A percentile compares a stretch with the other conserved stretches of the same genome.
Conservation (phyloP, 2,113 vertebrate genomes). For the Chloropsis cyanopogon region DNA sequence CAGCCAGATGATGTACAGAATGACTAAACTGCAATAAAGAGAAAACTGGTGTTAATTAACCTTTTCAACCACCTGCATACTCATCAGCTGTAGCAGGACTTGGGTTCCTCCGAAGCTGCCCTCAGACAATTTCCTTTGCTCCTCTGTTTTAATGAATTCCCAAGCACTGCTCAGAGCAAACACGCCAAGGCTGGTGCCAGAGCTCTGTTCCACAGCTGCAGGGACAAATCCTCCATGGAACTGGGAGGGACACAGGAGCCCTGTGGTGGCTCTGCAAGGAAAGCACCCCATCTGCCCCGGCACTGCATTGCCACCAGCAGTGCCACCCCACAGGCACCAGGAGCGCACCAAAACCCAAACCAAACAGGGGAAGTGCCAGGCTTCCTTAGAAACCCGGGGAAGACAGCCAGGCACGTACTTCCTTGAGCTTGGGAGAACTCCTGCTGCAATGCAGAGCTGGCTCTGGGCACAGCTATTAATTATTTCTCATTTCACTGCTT, state of each 20-base stretch:
- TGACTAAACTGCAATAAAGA: not conserved
- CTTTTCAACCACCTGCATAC: not conserved
- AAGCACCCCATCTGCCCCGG: rapidly evolving
- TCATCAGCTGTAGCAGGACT: not conserved
- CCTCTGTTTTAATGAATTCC: not conserved
- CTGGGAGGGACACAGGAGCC: not conserved
- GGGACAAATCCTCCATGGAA: rapidly evolving
- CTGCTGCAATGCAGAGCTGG: constrained; percentile 39
- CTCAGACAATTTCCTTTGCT: not conserved
- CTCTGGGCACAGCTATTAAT: not conserved
- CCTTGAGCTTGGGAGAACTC: not conserved
- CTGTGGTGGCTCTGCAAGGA: not conserved
- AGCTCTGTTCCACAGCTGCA: not conserved
- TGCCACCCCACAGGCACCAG: rapidly evolving
- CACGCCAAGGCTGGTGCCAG: rapidly evolving
- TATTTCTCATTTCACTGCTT: not conserved
- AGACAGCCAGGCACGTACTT: not conserved
- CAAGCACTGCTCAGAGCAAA: not conserved
- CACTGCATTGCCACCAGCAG: rapidly evolving
- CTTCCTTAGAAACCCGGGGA: not conserved
- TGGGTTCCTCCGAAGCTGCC: not conserved
- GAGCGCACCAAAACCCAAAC: not conserved
- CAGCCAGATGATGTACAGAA: not conserved
- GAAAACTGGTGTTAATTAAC: not conserved
- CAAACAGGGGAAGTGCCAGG: rapidly evolving